Percentiles rank a stretch among this genome's conserved stretches.
phyloP scores from a whole-genome alignment of 2,113 vertebrate genomes.

The Hippoglossus stenolepis region DNA sequence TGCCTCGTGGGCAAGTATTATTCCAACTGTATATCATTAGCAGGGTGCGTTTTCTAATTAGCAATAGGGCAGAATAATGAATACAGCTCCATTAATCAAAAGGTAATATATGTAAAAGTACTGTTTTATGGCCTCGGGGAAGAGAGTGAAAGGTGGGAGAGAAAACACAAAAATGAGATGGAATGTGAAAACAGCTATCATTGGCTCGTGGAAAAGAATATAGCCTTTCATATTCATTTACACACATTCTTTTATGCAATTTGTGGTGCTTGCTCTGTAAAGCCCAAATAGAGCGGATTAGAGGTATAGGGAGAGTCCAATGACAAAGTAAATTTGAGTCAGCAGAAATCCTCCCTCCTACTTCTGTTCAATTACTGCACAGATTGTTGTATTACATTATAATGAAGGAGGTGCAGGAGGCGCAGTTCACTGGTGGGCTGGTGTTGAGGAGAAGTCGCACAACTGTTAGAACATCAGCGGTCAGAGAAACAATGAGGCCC shows the following conservation, averaged over 20 bases:
- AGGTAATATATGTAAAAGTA: conserved; percentile 89
- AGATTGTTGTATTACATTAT: conserved; percentile 40
- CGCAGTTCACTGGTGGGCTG: background rate
- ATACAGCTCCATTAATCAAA: conserved; percentile 88
- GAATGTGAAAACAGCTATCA: conserved; percentile 79
- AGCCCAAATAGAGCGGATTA: conserved; percentile 52
- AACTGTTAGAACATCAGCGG: background rate
- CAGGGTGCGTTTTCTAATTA: conserved; percentile 85
- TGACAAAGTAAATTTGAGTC: conserved; percentile 53
- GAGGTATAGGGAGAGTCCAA: conserved; percentile 55
- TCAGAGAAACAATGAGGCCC: background rate
- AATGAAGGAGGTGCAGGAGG: conserved; percentile 20
- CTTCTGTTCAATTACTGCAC: conserved; percentile 42
- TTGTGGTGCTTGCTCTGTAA: conserved; percentile 68
- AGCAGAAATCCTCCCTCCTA: conserved; percentile 46
- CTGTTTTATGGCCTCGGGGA: conserved; percentile 83
- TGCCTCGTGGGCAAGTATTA: conserved; percentile 86
- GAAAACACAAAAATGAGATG: conserved; percentile 77
- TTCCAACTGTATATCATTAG: conserved; percentile 87
- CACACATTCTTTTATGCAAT: conserved; percentile 77
- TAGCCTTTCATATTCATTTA: conserved; percentile 79
- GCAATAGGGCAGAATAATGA: conserved; percentile 87
- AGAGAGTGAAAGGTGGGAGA: conserved; percentile 78
- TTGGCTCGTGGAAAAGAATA: conserved; percentile 63
- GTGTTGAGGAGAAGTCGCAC: background rate